These are phyloP conservation scores for Arvicola amphibius DNA, from an alignment of 2,797 vertebrate genomes.

Conservation along the genomic window DNA sequence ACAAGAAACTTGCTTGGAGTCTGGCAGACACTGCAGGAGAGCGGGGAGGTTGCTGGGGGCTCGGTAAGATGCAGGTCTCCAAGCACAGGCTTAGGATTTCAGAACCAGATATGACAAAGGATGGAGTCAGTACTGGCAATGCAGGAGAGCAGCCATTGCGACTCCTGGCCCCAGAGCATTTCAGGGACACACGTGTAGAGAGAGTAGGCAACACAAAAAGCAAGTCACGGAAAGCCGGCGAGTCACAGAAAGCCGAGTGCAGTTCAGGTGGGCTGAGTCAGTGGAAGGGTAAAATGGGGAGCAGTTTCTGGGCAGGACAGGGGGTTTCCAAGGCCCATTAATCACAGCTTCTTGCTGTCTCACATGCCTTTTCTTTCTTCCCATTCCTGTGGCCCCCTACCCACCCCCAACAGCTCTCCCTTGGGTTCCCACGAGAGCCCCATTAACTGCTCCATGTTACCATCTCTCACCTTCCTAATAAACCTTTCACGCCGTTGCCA, in stretches of 20 bases:
- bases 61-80: background rate
- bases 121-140: background rate
- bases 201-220: background rate
- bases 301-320: constrained; percentile 50
- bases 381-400: background rate
- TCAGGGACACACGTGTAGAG: background rate
- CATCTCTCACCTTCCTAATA: background rate
- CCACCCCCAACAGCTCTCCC: background rate
- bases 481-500: background rate
- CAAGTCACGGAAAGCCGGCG: background rate
- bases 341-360: constrained; percentile 49
- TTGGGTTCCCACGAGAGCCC: constrained; percentile 5
- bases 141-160: background rate
- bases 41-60: too few species aligned
- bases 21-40: background rate
- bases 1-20: background rate
- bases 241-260: background rate
- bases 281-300: constrained; percentile 62
- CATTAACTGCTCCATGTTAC: background rate
- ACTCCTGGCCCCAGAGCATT: background rate
- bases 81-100: background rate
- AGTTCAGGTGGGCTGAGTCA: background rate
- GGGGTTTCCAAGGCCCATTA: constrained; percentile 70
- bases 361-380: constrained; percentile 14
- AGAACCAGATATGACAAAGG: background rate